phyloP scores from a whole-genome alignment of 2,888 invertebrate species.

The Agrilus biguttatus region DNA sequence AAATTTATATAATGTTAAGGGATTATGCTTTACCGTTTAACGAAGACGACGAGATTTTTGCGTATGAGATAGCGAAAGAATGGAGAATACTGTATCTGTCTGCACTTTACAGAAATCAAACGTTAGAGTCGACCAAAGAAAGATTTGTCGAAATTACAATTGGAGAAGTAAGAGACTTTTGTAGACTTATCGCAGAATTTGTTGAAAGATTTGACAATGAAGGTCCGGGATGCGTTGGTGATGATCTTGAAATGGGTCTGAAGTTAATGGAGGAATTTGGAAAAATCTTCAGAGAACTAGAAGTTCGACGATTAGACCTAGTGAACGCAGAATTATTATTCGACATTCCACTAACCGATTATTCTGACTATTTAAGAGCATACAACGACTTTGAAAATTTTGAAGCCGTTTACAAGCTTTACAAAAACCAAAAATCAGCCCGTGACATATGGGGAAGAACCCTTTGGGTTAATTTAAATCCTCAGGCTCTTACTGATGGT shows the following conservation, averaged over 20 bases:
- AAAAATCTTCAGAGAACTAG: constrained; percentile 50
- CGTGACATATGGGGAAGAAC: constrained; percentile 75
- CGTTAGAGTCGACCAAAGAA: constrained; percentile 67
- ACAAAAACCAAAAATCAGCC: constrained; percentile 60
- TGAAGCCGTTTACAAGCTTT: constrained; percentile 62
- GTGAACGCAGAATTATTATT: constrained; percentile 73
- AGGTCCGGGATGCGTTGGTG: constrained; percentile 69
- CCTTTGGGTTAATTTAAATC: constrained; percentile 75
- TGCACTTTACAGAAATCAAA: constrained; percentile 51
- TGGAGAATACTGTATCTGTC: constrained; percentile 58
- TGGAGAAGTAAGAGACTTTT: constrained; percentile 56
- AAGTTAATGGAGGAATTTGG: constrained; percentile 55
- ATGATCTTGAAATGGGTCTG: constrained; percentile 60
- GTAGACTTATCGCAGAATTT: constrained; percentile 47
- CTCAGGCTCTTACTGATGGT: constrained; percentile 68
- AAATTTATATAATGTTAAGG: constrained; percentile 59
- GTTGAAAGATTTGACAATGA: constrained; percentile 55
- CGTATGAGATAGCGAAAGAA: constrained; percentile 46
- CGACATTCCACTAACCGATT: constrained; percentile 74
- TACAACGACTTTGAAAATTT: constrained; percentile 50
- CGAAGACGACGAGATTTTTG: constrained; percentile 39
- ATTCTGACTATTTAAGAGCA: constrained; percentile 54
- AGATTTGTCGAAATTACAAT: constrained; percentile 73
- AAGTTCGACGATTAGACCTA: constrained; percentile 45
- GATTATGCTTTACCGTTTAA: constrained; percentile 50